These are phyloP conservation scores for Chaetodon auriga DNA, from an alignment of 2,113 vertebrate species.

Conservation along the genomic window DNA sequence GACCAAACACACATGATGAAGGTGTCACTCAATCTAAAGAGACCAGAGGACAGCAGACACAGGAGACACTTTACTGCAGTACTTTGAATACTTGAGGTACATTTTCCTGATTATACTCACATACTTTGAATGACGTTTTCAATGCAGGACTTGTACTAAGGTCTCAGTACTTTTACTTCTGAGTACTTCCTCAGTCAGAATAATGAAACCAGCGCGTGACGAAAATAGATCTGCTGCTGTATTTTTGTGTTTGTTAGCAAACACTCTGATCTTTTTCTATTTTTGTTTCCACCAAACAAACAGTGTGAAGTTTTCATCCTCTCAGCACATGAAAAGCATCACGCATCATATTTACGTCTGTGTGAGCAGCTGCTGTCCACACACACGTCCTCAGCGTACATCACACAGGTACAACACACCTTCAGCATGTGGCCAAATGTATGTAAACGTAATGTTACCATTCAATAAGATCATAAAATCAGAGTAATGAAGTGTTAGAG, in stretches of 20 bases:
- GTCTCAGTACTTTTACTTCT: background rate
- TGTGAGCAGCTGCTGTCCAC: constrained; percentile 2
- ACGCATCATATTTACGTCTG: background rate
- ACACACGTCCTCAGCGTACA: background rate
- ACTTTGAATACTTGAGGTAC: no score
- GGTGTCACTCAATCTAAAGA: no score
- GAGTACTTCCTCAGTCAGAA: background rate
- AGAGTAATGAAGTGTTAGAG: no score
- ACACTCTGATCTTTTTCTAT: constrained; percentile 34
- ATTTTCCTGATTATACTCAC: no score
- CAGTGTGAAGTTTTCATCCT: constrained; percentile 22
- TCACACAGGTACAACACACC: background rate
- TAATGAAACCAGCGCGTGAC: background rate
- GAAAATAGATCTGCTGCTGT: constrained; percentile 39
- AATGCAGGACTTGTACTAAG: background rate
- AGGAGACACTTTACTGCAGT: no score
- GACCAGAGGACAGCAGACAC: no score
- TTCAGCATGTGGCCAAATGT: background rate
- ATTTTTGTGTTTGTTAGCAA: constrained; percentile 41
- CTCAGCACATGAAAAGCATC: constrained; percentile 14
- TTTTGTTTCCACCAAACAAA: constrained; percentile 40
- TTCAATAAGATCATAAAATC: no score
- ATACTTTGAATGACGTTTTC: background rate
- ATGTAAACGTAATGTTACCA: no score
- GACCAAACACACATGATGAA: no score